These are phyloP conservation scores for Oligia fasciuncula DNA, from an alignment of 2,888 invertebrate genomes.

Conservation along the genomic window DNA sequence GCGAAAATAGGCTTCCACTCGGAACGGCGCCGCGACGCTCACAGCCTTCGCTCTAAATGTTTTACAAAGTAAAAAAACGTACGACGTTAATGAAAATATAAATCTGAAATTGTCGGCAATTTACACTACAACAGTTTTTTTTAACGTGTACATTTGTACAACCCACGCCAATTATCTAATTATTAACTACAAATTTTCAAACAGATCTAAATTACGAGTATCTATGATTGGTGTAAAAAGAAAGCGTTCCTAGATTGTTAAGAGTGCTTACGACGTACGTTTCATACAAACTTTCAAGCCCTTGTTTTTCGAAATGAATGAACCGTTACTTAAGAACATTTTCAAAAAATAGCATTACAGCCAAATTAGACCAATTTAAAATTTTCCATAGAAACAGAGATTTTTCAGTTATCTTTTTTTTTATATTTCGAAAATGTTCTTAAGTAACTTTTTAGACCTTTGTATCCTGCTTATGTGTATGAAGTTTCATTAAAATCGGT, in stretches of 20 bases:
- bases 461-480: too few relatives aligned
- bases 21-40: conserved; percentile 75
- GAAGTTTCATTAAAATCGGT: too few relatives aligned
- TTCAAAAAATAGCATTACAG: too few relatives aligned
- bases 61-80: conserved; percentile 78
- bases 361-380: too few relatives aligned
- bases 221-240: conserved; percentile 18
- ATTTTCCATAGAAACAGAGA: too few relatives aligned
- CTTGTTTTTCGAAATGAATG: too few relatives aligned
- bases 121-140: conserved; percentile 61
- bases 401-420: too few relatives aligned
- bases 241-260: conserved; percentile 13
- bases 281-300: too few relatives aligned
- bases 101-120: conserved; percentile 67
- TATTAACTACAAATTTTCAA: conserved; percentile 31
- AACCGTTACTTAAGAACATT: too few relatives aligned
- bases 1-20: conserved; percentile 89
- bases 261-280: too few relatives aligned
- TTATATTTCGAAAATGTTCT: too few relatives aligned
- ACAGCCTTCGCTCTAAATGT: conserved; percentile 83
- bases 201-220: conserved; percentile 44
- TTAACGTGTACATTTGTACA: conserved; percentile 57
- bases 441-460: too few relatives aligned
- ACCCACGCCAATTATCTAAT: conserved; percentile 48
- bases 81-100: conserved; percentile 80